phyloP scores from a whole-genome alignment of 2,113 vertebrate species.

The Indicator indicator region DNA sequence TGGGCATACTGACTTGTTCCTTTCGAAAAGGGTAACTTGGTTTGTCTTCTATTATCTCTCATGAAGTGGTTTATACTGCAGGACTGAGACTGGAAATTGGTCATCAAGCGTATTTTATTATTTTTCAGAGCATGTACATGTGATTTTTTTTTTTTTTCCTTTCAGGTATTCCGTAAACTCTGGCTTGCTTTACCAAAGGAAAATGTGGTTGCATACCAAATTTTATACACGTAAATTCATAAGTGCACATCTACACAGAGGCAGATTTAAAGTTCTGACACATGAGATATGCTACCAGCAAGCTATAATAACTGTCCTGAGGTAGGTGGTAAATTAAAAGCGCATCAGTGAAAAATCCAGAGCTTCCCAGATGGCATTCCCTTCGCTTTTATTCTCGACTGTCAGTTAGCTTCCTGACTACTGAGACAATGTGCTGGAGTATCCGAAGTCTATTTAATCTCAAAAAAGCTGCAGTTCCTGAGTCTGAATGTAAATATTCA shows the following conservation, averaged over 20 bases:
- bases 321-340: background rate
- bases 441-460: background rate
- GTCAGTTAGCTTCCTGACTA: background rate
- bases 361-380: background rate
- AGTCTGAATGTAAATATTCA: background rate
- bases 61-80: background rate
- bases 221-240: background rate
- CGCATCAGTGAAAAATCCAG: background rate
- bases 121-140: background rate
- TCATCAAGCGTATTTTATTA: background rate
- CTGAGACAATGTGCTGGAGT: background rate
- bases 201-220: background rate
- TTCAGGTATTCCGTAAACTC: background rate
- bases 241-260: background rate
- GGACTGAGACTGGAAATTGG: background rate
- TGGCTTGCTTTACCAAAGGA: background rate
- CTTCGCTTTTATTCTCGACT: background rate
- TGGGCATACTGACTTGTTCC: background rate
- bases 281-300: rapidly evolving
- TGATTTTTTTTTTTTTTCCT: background rate
- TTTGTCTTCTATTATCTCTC: background rate
- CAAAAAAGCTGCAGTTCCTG: background rate
- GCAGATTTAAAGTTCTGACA: background rate
- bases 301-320: background rate
- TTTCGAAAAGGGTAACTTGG: background rate